These are phyloP conservation scores for Phymastichus coffea DNA, from an alignment of 1,140 invertebrate genomes.

Conservation along the genomic window DNA sequence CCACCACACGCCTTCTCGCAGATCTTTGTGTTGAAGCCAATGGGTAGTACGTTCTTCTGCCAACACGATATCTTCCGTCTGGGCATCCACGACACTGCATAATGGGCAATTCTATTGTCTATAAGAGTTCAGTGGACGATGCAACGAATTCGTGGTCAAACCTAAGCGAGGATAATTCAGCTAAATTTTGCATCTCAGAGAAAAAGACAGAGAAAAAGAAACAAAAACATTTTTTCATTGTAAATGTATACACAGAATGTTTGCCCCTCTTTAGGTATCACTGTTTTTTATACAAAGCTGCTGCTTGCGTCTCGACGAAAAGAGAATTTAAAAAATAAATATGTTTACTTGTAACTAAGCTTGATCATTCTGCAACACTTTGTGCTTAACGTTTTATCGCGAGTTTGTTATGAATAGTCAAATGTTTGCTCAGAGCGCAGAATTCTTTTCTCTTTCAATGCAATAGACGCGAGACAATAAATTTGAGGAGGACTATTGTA, in stretches of 20 bases:
- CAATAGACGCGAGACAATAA: slow-evolving; percentile 13
- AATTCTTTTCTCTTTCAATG: too few species aligned
- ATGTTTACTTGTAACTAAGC: slow-evolving; percentile 35
- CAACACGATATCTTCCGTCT: slow-evolving; percentile 93
- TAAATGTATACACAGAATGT: slow-evolving; percentile 34
- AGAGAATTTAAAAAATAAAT: slow-evolving; percentile 32
- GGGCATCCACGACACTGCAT: slow-evolving; percentile 81
- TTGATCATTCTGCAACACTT: slow-evolving; percentile 27
- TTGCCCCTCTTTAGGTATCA: slow-evolving; percentile 38
- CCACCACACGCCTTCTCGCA: slow-evolving; percentile 89
- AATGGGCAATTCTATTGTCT: slow-evolving; percentile 33
- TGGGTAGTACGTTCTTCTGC: slow-evolving; percentile 81
- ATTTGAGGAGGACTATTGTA: background rate
- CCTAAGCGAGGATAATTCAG: slow-evolving; percentile 37
- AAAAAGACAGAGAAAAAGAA: slow-evolving; percentile 25
- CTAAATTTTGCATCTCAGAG: slow-evolving; percentile 33
- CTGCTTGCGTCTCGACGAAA: slow-evolving; percentile 38
- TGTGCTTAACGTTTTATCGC: background rate
- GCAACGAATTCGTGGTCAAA: slow-evolving; percentile 16
- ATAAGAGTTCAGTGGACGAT: slow-evolving; percentile 9
- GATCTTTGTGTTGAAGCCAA: slow-evolving; percentile 84
- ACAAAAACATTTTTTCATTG: slow-evolving; percentile 34
- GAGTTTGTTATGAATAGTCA: background rate
- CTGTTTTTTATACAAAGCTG: slow-evolving; percentile 47
- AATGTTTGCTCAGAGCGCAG: background rate